phyloP scores from a whole-genome alignment of 2,113 vertebrate genomes.

The Bolborhynchus lineola region DNA sequence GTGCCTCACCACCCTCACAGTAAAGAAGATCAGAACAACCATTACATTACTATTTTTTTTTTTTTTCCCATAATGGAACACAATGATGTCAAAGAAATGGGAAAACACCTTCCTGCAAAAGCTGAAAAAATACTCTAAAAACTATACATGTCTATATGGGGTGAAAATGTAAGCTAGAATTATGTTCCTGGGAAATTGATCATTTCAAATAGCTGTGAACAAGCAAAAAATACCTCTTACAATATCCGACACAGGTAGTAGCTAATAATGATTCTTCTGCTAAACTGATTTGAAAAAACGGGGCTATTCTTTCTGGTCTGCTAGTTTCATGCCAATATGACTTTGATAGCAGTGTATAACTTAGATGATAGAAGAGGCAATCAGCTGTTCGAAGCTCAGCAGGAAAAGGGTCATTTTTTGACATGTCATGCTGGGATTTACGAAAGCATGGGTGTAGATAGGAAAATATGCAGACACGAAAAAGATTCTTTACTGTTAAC shows the following conservation, averaged over 20 bases:
- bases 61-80: background rate
- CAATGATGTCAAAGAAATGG: background rate
- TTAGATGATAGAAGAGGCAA: background rate
- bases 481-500: background rate
- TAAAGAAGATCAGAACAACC: background rate
- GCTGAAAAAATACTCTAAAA: background rate
- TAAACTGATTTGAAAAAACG: background rate
- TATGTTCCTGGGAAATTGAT: background rate
- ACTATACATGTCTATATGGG: background rate
- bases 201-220: background rate
- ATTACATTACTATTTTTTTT: background rate
- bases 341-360: background rate
- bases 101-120: background rate
- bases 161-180: background rate
- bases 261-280: background rate
- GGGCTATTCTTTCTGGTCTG: background rate
- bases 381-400: background rate
- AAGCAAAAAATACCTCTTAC: background rate
- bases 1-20: background rate
- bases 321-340: background rate
- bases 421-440: background rate
- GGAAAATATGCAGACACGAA: background rate
- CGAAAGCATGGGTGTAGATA: background rate
- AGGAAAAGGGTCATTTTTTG: background rate
- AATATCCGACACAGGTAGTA: background rate